A percentile compares a stretch with the other conserved stretches of the same genome.
These are phyloP conservation scores for Chaetops frenatus DNA, from an alignment of 2,113 vertebrate species.

Conservation along the genomic window DNA sequence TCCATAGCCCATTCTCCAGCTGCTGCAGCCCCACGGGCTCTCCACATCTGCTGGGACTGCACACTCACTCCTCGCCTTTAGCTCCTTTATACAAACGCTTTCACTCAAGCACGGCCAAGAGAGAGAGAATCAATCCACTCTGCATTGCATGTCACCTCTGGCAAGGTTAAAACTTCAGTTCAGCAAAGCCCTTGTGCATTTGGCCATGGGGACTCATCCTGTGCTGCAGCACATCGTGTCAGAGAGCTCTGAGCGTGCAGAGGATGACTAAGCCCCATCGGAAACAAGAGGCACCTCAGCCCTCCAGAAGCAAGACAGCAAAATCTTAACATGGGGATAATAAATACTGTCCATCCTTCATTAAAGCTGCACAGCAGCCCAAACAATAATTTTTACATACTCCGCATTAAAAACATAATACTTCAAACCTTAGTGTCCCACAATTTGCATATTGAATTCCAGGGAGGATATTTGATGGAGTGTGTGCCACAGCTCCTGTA, in stretches of 20 bases:
- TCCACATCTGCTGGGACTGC: background rate
- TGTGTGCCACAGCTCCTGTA: background rate
- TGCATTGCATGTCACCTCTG: background rate
- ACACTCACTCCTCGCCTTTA: background rate
- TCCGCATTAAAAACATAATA: background rate
- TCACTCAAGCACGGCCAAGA: background rate
- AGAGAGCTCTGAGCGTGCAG: background rate
- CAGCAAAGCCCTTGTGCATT: background rate
- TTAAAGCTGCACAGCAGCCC: background rate
- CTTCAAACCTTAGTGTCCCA: background rate
- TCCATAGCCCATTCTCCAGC: background rate
- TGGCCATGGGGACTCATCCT: background rate
- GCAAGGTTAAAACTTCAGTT: background rate
- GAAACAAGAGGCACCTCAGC: background rate
- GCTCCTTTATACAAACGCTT: background rate
- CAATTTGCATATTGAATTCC: background rate
- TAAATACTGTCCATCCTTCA: background rate
- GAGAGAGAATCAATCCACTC: background rate
- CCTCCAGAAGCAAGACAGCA: fast-evolving
- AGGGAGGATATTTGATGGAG: background rate
- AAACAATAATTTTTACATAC: background rate
- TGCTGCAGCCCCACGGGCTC: background rate
- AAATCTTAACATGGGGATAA: background rate
- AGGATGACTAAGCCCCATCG: background rate
- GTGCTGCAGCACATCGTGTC: fast-evolving